These are phyloP conservation scores for Arctocebus calabarensis DNA, from an alignment of 2,797 vertebrate genomes.

Conservation along the genomic window DNA sequence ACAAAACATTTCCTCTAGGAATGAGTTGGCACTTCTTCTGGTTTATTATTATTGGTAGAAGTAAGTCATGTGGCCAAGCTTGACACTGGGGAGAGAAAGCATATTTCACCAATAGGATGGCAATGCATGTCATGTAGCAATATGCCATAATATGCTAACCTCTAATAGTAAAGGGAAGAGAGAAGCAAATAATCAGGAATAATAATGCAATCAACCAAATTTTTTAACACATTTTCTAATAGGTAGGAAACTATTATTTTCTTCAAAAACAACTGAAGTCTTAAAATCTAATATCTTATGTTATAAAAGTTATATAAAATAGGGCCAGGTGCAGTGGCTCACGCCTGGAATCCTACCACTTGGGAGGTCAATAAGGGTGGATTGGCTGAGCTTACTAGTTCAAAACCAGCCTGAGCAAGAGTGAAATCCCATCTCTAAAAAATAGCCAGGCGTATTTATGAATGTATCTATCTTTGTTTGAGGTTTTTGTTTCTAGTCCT, in stretches of 20 bases:
- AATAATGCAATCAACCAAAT: neutral
- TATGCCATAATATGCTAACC: neutral
- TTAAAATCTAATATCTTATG: neutral
- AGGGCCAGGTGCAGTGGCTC: neutral
- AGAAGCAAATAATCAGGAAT: neutral
- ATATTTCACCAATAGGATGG: neutral
- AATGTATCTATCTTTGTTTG: too few species aligned
- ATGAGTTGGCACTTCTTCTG: neutral
- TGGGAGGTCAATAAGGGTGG: too few species aligned
- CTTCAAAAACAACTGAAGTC: conserved; percentile 11
- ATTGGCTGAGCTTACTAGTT: too few species aligned
- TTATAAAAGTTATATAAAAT: neutral
- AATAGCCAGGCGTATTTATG: too few species aligned
- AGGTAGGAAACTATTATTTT: neutral
- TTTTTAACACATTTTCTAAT: neutral
- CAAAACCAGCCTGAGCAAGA: too few species aligned
- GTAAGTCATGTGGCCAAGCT: neutral
- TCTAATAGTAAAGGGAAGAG: neutral
- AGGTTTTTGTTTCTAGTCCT: too few species aligned
- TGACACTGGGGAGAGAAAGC: neutral
- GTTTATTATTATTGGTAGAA: neutral
- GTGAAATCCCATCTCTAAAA: too few species aligned
- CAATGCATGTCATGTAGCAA: neutral
- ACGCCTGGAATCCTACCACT: too few species aligned
- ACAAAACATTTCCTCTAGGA: neutral